Evolutionary conservation across 92 coral and sea anemone species (phyloP).

Genomic region (Bergia puertoricense): DNA sequence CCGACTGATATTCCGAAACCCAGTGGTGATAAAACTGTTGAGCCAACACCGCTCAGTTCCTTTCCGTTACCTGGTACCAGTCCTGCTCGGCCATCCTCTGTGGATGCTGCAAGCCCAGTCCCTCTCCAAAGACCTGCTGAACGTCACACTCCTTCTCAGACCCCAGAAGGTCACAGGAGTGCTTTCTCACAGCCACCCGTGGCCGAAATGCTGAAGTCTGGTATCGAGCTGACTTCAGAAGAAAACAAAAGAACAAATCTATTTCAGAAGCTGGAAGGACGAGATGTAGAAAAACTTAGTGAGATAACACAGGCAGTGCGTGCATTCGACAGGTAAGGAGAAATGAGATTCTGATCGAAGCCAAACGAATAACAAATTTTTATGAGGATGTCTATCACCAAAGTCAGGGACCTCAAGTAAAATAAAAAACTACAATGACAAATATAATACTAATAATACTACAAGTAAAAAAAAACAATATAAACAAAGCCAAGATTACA

Average conservation of each 20-base stretch:
- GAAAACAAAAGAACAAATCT: slow-evolving; percentile 63
- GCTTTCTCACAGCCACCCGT: slow-evolving; percentile 19
- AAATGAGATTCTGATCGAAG: not conserved
- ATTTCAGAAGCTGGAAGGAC: slow-evolving; percentile 75
- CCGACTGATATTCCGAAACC: not conserved
- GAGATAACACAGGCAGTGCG: slow-evolving; percentile 87
- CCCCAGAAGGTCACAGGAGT: not conserved
- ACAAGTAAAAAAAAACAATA: no score
- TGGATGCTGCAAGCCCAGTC: not conserved
- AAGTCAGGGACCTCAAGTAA: no score
- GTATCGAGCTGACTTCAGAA: slow-evolving; percentile 47
- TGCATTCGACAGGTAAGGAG: slow-evolving; percentile 86
- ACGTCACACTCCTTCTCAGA: not conserved
- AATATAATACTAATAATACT: no score
- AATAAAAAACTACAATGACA: no score
- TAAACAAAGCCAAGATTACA: no score
- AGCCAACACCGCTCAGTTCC: slow-evolving; percentile 13
- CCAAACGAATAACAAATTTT: no score
- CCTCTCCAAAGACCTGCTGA: not conserved
- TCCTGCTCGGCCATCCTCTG: slow-evolving; percentile 40
- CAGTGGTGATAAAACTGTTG: not conserved
- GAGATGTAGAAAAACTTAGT: slow-evolving; percentile 76
- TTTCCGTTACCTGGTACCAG: slow-evolving; percentile 45
- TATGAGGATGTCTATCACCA: no score
- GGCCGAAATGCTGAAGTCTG: slow-evolving; percentile 32